Percentiles rank a stretch among this genome's conserved stretches.
Evolutionary conservation across 37 sponge, comb jelly and placozoan species (phyloP).

Genomic region (Oopsacas minuta): DNA sequence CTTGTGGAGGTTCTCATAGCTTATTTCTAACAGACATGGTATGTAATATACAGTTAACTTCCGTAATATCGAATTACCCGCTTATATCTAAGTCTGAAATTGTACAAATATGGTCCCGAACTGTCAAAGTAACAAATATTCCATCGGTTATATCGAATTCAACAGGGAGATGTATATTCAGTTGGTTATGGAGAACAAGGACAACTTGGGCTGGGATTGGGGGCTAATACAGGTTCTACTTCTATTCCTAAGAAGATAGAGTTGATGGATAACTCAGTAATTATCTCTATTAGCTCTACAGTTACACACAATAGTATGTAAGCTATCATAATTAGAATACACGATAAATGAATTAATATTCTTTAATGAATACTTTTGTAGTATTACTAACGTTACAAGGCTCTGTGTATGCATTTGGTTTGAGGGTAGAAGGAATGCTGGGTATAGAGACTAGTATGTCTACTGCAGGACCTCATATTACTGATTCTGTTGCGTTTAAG

Average conservation of each 20-base stretch:
- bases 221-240: neutral
- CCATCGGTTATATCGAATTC: too few species aligned
- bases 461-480: neutral
- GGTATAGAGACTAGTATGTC: neutral
- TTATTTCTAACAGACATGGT: slow-evolving; percentile 50
- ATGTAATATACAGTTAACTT: neutral
- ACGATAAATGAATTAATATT: too few species aligned
- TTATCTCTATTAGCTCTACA: slow-evolving; percentile 32
- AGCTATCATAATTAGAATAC: neutral
- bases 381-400: neutral
- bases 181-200: slow-evolving; percentile 46
- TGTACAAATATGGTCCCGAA: too few species aligned
- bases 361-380: neutral
- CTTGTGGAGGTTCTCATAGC: slow-evolving; percentile 52
- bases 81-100: too few species aligned
- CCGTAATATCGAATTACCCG: too few species aligned
- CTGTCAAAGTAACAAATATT: too few species aligned
- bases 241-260: slow-evolving; percentile 24
- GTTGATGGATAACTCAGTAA: slow-evolving; percentile 20
- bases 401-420: neutral
- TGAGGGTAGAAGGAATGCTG: slow-evolving; percentile 14
- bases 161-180: slow-evolving; percentile 42
- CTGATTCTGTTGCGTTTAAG: neutral
- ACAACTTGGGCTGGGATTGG: slow-evolving; percentile 47
- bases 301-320: slow-evolving; percentile 47